phyloP scores from a whole-genome alignment of 2,888 invertebrate genomes.

The Temnothorax rugatulus region DNA sequence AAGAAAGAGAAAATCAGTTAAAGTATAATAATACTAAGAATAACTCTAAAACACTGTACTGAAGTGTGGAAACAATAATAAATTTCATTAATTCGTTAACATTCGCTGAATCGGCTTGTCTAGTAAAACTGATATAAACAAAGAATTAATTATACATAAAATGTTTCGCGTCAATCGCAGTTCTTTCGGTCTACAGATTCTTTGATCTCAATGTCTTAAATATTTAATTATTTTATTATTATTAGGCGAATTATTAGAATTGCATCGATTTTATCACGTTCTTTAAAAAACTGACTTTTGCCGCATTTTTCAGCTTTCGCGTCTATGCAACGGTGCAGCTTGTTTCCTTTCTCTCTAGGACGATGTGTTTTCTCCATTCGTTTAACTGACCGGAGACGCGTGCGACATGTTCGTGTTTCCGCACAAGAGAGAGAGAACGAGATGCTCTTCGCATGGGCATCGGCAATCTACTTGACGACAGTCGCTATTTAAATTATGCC shows the following conservation, averaged over 20 bases:
- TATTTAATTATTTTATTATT: not conserved
- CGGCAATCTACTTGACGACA: constrained; percentile 68
- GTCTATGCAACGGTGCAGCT: not conserved
- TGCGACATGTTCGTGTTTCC: constrained; percentile 24
- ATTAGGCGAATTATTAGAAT: not conserved
- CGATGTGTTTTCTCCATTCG: constrained; percentile 66
- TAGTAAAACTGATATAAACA: not conserved
- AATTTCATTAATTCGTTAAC: not conserved
- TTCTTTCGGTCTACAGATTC: not conserved
- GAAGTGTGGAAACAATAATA: not conserved
- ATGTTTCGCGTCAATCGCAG: not conserved
- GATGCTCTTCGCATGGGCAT: constrained; percentile 57
- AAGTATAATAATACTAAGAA: not conserved
- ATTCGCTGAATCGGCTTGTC: not conserved
- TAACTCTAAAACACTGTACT: not conserved
- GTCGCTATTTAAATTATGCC: constrained; percentile 73
- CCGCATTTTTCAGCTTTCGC: constrained; percentile 7
- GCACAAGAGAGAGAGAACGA: constrained; percentile 24
- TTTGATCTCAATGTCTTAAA: not conserved
- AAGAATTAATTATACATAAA: not conserved
- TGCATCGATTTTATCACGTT: not conserved
- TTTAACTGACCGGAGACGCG: constrained; percentile 43
- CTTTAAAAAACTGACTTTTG: not conserved
- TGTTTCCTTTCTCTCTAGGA: constrained; percentile 64
- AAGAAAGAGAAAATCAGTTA: constrained; percentile 7